These are phyloP conservation scores for Aethes cnicana DNA, from an alignment of 2,888 invertebrate species.

Conservation along the genomic window DNA sequence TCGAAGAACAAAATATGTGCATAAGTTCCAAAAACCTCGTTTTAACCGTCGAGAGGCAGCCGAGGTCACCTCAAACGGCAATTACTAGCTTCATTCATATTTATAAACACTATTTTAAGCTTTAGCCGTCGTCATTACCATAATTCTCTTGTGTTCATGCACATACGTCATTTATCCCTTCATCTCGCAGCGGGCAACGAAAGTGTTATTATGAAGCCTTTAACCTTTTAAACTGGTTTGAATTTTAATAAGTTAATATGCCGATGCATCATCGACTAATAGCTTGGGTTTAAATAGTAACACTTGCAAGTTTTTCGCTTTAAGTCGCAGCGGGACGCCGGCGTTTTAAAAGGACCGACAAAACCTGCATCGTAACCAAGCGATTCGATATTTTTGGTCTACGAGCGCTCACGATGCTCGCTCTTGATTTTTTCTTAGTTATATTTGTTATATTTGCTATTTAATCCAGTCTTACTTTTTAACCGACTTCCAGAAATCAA, in stretches of 20 bases:
- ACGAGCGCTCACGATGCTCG: not conserved
- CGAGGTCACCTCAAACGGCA: conserved; percentile 29
- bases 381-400: conserved; percentile 46
- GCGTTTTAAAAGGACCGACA: conserved; percentile 58
- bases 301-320: conserved; percentile 66
- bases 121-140: conserved; percentile 45
- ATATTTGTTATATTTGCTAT: not conserved
- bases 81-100: conserved; percentile 31
- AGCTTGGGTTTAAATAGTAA: conserved; percentile 58
- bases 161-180: conserved; percentile 60
- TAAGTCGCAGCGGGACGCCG: conserved; percentile 63
- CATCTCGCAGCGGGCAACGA: conserved; percentile 60
- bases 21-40: conserved; percentile 27
- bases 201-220: conserved; percentile 71
- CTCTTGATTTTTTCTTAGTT: conserved; percentile 2
- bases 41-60: conserved; percentile 16
- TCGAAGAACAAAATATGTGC: conserved; percentile 17
- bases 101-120: conserved; percentile 37
- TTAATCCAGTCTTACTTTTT: not conserved
- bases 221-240: conserved; percentile 73
- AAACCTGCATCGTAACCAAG: conserved; percentile 60
- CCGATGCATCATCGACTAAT: conserved; percentile 72
- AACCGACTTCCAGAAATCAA: no score
- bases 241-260: conserved; percentile 77
- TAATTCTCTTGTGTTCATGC: conserved; percentile 51